Percentiles rank a stretch among this genome's conserved stretches.
These are phyloP conservation scores for Ammodytes marinus DNA, from an alignment of 2,113 vertebrate species.

Conservation along the genomic window DNA sequence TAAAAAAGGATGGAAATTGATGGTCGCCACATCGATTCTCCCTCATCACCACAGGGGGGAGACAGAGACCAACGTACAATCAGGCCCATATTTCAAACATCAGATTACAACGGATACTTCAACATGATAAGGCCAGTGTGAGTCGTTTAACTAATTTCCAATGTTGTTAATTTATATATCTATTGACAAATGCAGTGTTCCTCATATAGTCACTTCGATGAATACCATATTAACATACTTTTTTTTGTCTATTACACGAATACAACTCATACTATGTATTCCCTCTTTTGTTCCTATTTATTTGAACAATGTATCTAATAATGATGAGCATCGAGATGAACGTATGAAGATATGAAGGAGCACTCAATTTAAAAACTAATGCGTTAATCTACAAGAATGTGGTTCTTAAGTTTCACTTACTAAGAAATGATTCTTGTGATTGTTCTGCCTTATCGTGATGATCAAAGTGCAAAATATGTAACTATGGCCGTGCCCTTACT, in stretches of 20 bases:
- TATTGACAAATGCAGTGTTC: not conserved
- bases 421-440: not conserved
- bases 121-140: too few species aligned
- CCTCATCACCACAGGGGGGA: too few species aligned
- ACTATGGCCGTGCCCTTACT: not conserved
- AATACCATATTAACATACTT: not conserved
- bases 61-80: too few species aligned
- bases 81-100: not conserved
- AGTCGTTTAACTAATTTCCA: too few species aligned
- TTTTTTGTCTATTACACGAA: not conserved
- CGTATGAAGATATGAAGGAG: not conserved
- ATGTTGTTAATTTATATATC: not conserved
- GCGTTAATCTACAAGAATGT: not conserved
- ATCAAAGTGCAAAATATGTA: not conserved
- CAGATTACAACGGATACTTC: not conserved
- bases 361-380: not conserved
- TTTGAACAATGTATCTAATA: not conserved
- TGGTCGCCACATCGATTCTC: too few species aligned
- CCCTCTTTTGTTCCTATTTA: not conserved
- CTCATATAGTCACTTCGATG: not conserved
- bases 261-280: too few species aligned
- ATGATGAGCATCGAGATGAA: not conserved
- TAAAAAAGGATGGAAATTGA: too few species aligned
- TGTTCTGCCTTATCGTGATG: not conserved
- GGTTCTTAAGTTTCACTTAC: constrained; percentile 2